These are phyloP conservation scores for Ivindomyrus marchei DNA, from an alignment of 2,113 vertebrate genomes.

Conservation along the genomic window DNA sequence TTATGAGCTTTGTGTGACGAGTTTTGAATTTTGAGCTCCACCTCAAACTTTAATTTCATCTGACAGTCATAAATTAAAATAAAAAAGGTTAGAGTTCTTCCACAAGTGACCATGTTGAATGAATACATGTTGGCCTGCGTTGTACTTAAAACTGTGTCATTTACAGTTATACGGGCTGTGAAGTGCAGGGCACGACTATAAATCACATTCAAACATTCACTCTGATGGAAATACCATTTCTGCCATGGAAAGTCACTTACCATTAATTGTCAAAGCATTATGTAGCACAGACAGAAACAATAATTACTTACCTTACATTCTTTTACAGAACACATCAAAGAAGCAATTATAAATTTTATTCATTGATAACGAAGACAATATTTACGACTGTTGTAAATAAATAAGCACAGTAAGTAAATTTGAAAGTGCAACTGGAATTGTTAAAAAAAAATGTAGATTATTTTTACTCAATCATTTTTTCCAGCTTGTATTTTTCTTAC, in stretches of 20 bases:
- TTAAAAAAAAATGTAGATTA: neutral
- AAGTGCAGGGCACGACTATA: neutral
- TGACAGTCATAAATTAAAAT: neutral
- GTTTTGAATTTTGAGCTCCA: neutral
- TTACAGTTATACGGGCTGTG: neutral
- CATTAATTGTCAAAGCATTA: constrained; percentile 16
- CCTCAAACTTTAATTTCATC: neutral
- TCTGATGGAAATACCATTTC: neutral
- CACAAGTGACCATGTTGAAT: neutral
- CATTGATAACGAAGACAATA: constrained; percentile 9
- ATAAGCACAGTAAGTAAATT: neutral
- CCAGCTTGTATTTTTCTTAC: neutral
- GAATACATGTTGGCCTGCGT: neutral
- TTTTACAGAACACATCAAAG: constrained; percentile 13
- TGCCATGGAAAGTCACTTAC: neutral
- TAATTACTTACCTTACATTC: constrained; percentile 1
- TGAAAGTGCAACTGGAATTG: neutral
- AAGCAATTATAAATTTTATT: constrained; percentile 9
- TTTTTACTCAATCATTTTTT: neutral
- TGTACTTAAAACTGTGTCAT: neutral
- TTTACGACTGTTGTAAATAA: neutral
- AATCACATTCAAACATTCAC: neutral
- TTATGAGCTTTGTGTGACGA: neutral
- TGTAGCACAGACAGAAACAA: neutral
- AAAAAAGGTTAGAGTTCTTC: neutral